Base-by-base conservation (phyloP, 2,113 vertebrate genomes). In the Cyprinodon brontotheroides region DNA sequence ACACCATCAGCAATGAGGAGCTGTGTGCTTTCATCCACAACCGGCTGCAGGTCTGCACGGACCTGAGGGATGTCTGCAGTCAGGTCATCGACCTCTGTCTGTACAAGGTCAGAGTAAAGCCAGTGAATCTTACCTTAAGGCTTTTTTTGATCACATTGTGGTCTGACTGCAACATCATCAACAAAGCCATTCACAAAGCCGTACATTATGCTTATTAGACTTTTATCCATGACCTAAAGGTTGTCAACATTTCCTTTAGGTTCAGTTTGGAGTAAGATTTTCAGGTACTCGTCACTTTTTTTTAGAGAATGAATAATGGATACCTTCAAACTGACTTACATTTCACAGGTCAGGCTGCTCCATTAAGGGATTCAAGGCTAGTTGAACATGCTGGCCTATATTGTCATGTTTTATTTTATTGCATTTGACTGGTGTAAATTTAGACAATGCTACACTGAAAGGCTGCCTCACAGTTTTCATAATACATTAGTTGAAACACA, bases 81-180 rank as follows among this genome's bases (percentile, higher is more conserved):
- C 94, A 95, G 77, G 92, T 96, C 80, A 88, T 96, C 63, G 94
- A 95, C 80, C 92, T 95, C 73, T 95, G 95, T 72, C 94, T 96
- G 68, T 95, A 94, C 84, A 95, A 96, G 94, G 95, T 96, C 84
- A 87, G 92, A 78, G 9, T 62, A 40, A 10, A 38, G 11, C 17
- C 70, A 45, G 20, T 0, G 5, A 9, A 2, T 41, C 4, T 38
- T 15, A 20, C 15, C 39, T 66, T 20, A 60, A 20, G 29, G 11
- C 36, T 8, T 20, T 8, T 20, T 39, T 50, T 13, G 11, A 70
- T 11, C 17, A 43, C 60, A 71, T 38, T 4, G 12, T 50, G 8
- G 47, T 61, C 39, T 60, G 38, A 62, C 48, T 50, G 50, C 37
- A 29, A 36, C 47, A 2, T 36, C 41, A 47, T 63, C 61, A 14